A percentile compares a stretch with the other conserved stretches of the same genome.
Evolutionary conservation across 35 echinoderm and acorn worm genomes (phyloP).

Genomic region (Patiria miniata): DNA sequence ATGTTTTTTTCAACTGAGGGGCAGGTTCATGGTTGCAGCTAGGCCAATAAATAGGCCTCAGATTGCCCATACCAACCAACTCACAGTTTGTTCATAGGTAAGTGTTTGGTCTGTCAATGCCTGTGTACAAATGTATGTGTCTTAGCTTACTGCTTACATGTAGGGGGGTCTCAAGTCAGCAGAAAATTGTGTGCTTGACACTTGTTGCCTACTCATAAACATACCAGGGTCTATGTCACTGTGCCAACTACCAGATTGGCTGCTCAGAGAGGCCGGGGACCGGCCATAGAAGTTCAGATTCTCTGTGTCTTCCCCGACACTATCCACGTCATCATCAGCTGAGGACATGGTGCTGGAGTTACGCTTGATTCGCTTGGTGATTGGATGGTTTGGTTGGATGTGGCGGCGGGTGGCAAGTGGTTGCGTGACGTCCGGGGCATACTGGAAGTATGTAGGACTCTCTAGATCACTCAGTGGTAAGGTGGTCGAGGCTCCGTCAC

Average conservation of each 20-base stretch:
- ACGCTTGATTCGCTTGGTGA: slow-evolving; percentile 83
- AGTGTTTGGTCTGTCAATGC: no score
- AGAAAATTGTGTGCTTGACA: no score
- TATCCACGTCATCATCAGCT: slow-evolving; percentile 87
- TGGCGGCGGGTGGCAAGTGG: slow-evolving; percentile 29
- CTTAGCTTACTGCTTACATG: no score
- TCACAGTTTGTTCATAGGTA: no score
- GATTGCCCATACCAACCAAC: no score
- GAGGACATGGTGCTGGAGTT: slow-evolving; percentile 96
- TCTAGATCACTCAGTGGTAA: slow-evolving; percentile 59
- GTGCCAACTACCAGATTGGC: slow-evolving; percentile 95
- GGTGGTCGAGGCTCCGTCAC: background rate
- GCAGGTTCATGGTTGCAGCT: no score
- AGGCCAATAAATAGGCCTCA: background rate
- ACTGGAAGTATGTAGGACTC: slow-evolving; percentile 64
- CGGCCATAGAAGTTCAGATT: slow-evolving; percentile 77
- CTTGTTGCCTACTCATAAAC: background rate
- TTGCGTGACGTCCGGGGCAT: slow-evolving; percentile 66
- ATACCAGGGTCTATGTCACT: slow-evolving; percentile 89
- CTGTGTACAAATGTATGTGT: no score
- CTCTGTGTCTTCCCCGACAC: slow-evolving; percentile 82
- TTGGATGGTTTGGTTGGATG: slow-evolving; percentile 57
- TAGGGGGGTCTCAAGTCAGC: no score
- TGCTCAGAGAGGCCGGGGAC: slow-evolving; percentile 87
- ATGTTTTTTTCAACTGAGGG: no score